Base-by-base conservation (phyloP, 2,797 vertebrate species). In the Tinamus major region DNA sequence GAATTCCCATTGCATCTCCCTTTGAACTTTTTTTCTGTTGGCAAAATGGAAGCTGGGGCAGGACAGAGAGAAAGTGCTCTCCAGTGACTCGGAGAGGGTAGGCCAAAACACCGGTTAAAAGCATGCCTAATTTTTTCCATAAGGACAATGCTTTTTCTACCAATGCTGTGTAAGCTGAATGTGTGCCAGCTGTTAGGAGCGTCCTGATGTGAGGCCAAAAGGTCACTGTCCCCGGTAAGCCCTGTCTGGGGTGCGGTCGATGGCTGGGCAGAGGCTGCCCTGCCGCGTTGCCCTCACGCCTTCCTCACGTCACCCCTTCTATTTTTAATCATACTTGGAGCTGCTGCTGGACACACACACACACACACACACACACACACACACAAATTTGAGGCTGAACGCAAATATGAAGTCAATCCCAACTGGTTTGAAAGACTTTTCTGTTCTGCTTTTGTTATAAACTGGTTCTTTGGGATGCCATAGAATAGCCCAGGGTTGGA, bases 41-140 rank as follows among this genome's bases (percentile, higher is more conserved):
- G 56, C 18, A 31, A 58, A 91, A 42, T 0, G 1, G 35, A 17
- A 89, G 33, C 75, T 8, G 9, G 51, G 58, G 55, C 53, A 68
- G 79, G 80, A 37, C 65, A 41, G 69, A n/a, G 49, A 46, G 35
- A 35, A 58, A 78, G 20, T 44, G 71, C 67, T 63, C 0, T 79
- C 53, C 56, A 85, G 80, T 71, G 85, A 75, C 76, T 49, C 65
- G 81, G 65, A 49, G 70, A 77, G 78, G 55, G 63, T 10, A 6
- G 84, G 85, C 87, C 90, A 71, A 41, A 91, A 64, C 37, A 75
- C 81, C 82, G 90, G 89, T 92, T 56, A 94, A 96, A 93, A 79
- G 19, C 44, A 65, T 18, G 42, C 82, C 76, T 92, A 35, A 64
- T 75, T 94, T 95, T 95, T 96, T 87, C 48, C 81, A 58, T 20